Percentiles rank a stretch among this genome's conserved stretches.
These are phyloP conservation scores for Pachyramphus minor DNA, from an alignment of 2,113 vertebrate species.

Conservation along the genomic window DNA sequence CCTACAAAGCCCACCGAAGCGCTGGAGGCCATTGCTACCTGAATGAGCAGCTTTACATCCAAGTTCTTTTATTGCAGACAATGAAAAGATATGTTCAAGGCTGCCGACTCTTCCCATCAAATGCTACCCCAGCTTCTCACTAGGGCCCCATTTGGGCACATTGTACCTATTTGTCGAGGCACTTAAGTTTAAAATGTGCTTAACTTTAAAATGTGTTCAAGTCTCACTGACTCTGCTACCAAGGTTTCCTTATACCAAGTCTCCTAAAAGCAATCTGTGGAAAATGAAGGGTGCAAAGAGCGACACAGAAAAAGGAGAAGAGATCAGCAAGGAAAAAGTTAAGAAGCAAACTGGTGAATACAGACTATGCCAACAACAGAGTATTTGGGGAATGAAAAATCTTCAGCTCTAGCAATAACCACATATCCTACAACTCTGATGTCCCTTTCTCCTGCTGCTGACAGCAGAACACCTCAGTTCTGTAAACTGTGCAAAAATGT, in stretches of 20 bases:
- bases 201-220: conserved; percentile 19
- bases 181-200: conserved; percentile 41
- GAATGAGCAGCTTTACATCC: background rate
- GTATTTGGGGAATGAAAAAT: background rate
- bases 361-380: background rate
- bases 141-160: background rate
- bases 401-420: background rate
- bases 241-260: background rate
- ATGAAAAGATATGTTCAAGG: conserved; percentile 46
- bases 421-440: background rate
- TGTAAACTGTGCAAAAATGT: background rate
- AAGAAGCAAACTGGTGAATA: background rate
- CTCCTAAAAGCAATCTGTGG: background rate
- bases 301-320: background rate
- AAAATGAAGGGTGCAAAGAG: background rate
- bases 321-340: background rate
- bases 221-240: background rate
- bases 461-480: background rate
- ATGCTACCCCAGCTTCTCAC: background rate
- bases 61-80: conserved; percentile 2
- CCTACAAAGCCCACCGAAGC: conserved; percentile 4
- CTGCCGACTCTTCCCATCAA: conserved; percentile 17
- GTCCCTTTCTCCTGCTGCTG: background rate
- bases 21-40: conserved; percentile 5
- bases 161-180: background rate